Evolutionary conservation across 2,888 invertebrate species (phyloP).

Genomic region (Polia nebulosa): DNA sequence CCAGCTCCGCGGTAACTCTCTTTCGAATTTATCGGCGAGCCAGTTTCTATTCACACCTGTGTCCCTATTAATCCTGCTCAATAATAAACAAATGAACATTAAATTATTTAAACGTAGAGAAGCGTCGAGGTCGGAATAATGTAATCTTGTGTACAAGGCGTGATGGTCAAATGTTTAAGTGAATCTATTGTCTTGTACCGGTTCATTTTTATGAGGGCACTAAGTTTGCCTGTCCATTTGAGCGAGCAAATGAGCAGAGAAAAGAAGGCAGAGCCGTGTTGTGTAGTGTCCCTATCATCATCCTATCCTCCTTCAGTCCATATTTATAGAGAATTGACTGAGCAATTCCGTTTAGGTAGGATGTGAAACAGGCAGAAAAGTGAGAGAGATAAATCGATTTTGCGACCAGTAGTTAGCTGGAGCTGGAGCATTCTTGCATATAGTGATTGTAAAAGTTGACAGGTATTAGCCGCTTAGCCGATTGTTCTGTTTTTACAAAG

Average conservation of each 20-base stretch:
- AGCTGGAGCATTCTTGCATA: too few species aligned
- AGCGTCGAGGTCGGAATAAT: conserved; percentile 41
- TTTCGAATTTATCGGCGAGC: too few species aligned
- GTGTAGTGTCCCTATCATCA: neutral
- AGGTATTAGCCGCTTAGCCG: too few species aligned
- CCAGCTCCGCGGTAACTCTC: too few species aligned
- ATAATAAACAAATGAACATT: conserved; percentile 16
- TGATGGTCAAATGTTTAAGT: conserved; percentile 35
- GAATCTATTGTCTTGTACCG: conserved; percentile 24
- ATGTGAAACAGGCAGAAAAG: too few species aligned
- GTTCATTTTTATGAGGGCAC: conserved; percentile 12
- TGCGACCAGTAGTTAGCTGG: neutral
- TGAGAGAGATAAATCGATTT: neutral
- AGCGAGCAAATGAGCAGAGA: neutral
- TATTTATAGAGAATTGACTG: too few species aligned
- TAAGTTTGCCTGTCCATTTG: neutral
- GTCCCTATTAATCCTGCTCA: too few species aligned
- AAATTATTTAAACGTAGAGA: conserved; percentile 38
- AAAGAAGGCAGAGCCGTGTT: neutral
- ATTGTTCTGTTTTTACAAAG: too few species aligned
- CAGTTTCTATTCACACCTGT: too few species aligned
- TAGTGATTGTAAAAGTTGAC: too few species aligned
- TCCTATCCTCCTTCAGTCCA: too few species aligned
- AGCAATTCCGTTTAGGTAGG: too few species aligned
- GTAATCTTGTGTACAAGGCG: conserved; percentile 53